These are phyloP conservation scores for Melanotus villosus DNA, from an alignment of 2,888 invertebrate genomes.

Conservation along the genomic window DNA sequence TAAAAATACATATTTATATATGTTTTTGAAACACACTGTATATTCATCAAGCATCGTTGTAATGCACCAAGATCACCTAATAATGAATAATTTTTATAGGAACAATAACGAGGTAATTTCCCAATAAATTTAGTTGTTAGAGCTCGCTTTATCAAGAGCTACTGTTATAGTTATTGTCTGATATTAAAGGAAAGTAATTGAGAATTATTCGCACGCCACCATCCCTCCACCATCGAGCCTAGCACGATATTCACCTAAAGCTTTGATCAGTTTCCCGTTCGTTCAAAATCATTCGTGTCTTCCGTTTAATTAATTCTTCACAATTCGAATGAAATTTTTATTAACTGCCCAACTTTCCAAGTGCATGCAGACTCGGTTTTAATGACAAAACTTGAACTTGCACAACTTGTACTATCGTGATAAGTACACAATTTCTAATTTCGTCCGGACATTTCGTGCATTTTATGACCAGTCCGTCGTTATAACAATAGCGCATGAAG, in stretches of 20 bases:
- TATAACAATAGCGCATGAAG: slow-evolving; percentile 18
- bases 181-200: slow-evolving; percentile 18
- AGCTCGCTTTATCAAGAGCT: slow-evolving; percentile 15
- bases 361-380: neutral
- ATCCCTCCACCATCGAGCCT: neutral
- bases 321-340: neutral
- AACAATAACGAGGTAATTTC: slow-evolving; percentile 1
- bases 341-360: neutral
- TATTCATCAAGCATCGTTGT: no score
- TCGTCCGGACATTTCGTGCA: slow-evolving; percentile 8
- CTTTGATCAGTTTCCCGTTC: neutral
- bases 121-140: slow-evolving; percentile 18
- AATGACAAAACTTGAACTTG: neutral
- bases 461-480: slow-evolving; percentile 13
- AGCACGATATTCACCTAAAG: slow-evolving; percentile 6
- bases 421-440: slow-evolving; percentile 17
- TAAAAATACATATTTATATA: no score
- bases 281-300: no score
- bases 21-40: no score
- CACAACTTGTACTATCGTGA: neutral
- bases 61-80: no score
- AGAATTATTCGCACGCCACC: slow-evolving; percentile 20
- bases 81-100: no score
- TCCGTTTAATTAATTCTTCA: neutral
- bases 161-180: slow-evolving; percentile 25